Evolutionary conservation across 2,797 vertebrate genomes (phyloP), one percentile per base, ranked within the genome.

Genomic region (Enteromius argenteus): DNA sequence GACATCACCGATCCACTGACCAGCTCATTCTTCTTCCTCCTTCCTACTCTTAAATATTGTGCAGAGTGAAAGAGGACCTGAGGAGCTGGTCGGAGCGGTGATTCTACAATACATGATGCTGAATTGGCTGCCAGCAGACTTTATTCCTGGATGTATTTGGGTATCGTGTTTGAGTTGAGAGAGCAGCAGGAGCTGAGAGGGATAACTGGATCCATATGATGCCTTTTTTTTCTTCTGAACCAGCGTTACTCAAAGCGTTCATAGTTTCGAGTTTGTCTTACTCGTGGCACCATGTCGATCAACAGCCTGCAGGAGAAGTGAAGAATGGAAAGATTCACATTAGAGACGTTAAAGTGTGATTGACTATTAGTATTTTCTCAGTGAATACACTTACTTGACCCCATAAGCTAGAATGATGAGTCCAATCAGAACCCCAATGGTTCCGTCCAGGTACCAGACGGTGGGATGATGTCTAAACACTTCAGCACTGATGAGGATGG

Each of bases 361-460:
- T 51, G 46, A 62, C 39, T 49, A n/a, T 81, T 0, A 4, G 14
- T 69, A 69, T 53, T 19, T 64, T 64, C 62, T 64, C 15, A 32
- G 30, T 32, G 60, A 17, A 79, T 42, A 58, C 3, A 75, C 95
- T 95, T 95, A 99, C 98, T 99, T 99, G 92, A 98, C 87, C 84
- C 98, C 98, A 15, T 99, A 99, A 83, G 96, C 95, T 90, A 97
- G 94, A 92, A 99, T 99, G 94, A 97, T 96, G 81, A 99, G 95
- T 89, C 97, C 97, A 4, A 99, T 99, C 87, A 99, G 88, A 86
- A 99, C 94, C 1, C 98, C 98, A 11, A 96, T 96, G 90, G 96
- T 95, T 86, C 97, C 98, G 19, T 99, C 98, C 90, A 99, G 94
- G 89, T 94, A 99, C 98, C 98, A 99, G 90, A 99, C 96, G 0